Conservation (phyloP, 2,113 vertebrate species). For the Uria lomvia region DNA sequence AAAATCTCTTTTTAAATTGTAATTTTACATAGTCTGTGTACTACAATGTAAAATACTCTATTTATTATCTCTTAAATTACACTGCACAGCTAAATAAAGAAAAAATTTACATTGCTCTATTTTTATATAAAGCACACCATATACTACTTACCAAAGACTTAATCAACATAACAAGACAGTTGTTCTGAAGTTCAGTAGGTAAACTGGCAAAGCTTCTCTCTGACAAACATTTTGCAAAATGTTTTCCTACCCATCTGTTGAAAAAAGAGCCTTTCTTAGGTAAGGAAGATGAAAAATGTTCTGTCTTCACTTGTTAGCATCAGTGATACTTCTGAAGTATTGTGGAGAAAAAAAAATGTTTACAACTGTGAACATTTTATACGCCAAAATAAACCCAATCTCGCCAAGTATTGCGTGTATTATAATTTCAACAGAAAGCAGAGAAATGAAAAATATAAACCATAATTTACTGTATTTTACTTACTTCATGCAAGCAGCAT, state of each 20-base stretch:
- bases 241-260: constrained; percentile 86
- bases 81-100: not conserved
- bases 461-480: constrained; percentile 44
- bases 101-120: not conserved
- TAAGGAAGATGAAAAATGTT: constrained; percentile 4
- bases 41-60: not conserved
- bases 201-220: constrained; percentile 89
- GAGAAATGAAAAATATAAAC: not conserved
- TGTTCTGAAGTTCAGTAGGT: constrained; percentile 84
- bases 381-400: not conserved
- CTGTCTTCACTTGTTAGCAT: not conserved
- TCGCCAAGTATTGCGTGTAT: not conserved
- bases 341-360: not conserved
- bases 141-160: constrained; percentile 84
- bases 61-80: not conserved
- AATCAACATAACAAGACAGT: constrained; percentile 80
- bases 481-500: constrained; percentile 87
- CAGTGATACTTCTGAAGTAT: not conserved
- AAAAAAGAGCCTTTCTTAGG: constrained; percentile 41
- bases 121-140: not conserved
- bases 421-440: constrained; percentile 6
- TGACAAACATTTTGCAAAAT: constrained; percentile 91
- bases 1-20: not conserved
- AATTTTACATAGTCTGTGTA: not conserved
- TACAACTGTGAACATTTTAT: not conserved